Conservation (phyloP, 2,797 vertebrate genomes). For the Dermochelys coriacea region DNA sequence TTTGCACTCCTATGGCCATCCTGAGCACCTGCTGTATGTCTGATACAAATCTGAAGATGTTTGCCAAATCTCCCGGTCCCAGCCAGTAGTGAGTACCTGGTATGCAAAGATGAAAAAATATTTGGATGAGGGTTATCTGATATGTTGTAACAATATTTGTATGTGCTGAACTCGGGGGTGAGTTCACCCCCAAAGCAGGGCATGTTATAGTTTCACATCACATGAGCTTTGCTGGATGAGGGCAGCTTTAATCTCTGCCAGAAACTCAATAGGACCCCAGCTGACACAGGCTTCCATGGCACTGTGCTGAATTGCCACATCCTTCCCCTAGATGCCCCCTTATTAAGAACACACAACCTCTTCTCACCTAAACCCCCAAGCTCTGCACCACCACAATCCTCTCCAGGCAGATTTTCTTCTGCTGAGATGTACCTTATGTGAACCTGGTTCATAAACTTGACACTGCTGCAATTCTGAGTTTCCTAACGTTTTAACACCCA, state of each 20-base stretch:
- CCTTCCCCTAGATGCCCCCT: not conserved
- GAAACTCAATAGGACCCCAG: not conserved
- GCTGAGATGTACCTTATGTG: not conserved
- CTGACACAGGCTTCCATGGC: not conserved
- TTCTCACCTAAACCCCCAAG: not conserved
- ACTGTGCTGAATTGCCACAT: not conserved
- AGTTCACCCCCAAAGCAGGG: not conserved
- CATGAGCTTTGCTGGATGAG: not conserved
- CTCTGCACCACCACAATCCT: not conserved
- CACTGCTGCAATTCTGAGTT: not conserved
- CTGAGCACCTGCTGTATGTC: not conserved
- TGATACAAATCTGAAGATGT: not conserved
- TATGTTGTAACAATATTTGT: fast-evolving
- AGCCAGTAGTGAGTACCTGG: not conserved
- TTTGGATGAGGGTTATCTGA: not conserved
- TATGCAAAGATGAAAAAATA: not conserved
- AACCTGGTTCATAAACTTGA: not conserved
- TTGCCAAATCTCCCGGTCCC: not conserved
- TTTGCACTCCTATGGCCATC: fast-evolving
- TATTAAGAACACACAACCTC: not conserved
- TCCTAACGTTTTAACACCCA: not conserved
- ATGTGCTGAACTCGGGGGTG: not conserved
- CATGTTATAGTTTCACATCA: not conserved
- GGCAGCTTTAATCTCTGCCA: not conserved
- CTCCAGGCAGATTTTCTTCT: not conserved